These are phyloP conservation scores for Tenodera sinensis DNA, from an alignment of 2,888 invertebrate genomes.

Conservation along the genomic window DNA sequence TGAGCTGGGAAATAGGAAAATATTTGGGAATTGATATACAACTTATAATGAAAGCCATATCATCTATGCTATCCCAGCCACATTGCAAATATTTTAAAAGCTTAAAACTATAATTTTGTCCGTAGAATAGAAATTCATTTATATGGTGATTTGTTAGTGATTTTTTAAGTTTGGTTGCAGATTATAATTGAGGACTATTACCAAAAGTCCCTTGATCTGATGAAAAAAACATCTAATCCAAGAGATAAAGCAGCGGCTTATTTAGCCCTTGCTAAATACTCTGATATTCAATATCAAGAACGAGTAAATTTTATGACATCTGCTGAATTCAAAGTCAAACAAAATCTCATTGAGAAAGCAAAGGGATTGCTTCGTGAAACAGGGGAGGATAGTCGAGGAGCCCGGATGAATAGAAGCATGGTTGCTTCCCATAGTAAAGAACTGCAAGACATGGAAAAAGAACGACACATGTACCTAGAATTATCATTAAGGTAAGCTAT, in stretches of 20 bases:
- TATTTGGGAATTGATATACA: too few relatives aligned
- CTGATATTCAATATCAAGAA: neutral
- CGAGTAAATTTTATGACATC: neutral
- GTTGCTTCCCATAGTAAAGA: neutral
- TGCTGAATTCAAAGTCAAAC: neutral
- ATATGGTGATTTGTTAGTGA: neutral
- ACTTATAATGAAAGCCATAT: too few relatives aligned
- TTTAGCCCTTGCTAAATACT: neutral
- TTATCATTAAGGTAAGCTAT: slow-evolving; percentile 32
- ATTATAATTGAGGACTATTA: neutral
- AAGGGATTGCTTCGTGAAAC: neutral
- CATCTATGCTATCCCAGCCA: too few relatives aligned
- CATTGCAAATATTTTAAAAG: too few relatives aligned
- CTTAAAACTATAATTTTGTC: neutral
- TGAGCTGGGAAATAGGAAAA: too few relatives aligned
- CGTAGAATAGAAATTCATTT: neutral
- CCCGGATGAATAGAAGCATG: neutral
- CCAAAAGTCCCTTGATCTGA: neutral
- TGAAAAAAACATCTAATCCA: neutral
- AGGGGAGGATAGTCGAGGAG: neutral
- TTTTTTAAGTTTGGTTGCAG: neutral
- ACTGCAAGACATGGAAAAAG: neutral
- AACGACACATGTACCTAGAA: slow-evolving; percentile 41
- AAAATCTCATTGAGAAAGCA: neutral
- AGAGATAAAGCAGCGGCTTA: neutral